Base-by-base conservation (phyloP, 2,888 invertebrate species). In the Chrysolina americana region DNA sequence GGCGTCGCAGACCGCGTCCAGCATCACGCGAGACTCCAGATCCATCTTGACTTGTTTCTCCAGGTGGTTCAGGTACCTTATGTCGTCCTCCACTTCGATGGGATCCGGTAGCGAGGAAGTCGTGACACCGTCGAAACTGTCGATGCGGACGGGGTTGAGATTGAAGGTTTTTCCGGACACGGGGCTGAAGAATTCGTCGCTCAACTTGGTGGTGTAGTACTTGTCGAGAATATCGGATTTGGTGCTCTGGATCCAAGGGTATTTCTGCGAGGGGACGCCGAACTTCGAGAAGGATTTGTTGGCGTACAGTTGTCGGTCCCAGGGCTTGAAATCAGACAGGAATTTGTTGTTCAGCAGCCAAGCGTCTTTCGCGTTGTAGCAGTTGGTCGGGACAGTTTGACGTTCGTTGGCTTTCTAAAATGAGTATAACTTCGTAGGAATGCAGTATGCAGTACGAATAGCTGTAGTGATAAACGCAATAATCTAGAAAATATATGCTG, bases 1-100 rank as follows among this genome's bases (percentile, higher is more conserved):
- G 3, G 80, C 81, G 50, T 82, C 80, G 50, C 82, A 82, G 17
- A 81, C 76, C 0, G 80, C 80, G 65, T 82, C 81, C 13, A 81
- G 69, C 68, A 82, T 69, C 9, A 76, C 53, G 11, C 76, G 66
- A 2, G 75, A 75, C 17, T 72, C 69, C 13, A 70, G 63, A 59
- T 79, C 76, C 8, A 66, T 69, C 41, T 79, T 79, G 4, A 70
- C 53, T 1, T 69, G 59, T 8, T 63, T 53, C 41, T 79, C 75
- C 17, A 80, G 19, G 11, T 53, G 74, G 64, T 77, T 79, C 17
- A 81, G 53, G 66, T 76, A 78, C 23, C 73, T 65, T 19, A 81
- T 48, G 50, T 81, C 77, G 8, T 80, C 77, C 2, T 73, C 66
- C 0, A 79, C 73, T 44, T 79, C 79, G n/a, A 80, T 74, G 1